Percentiles rank a stretch among this genome's conserved stretches.
Conservation (phyloP, 1,140 invertebrate species). For the Caerostris extrusa region DNA sequence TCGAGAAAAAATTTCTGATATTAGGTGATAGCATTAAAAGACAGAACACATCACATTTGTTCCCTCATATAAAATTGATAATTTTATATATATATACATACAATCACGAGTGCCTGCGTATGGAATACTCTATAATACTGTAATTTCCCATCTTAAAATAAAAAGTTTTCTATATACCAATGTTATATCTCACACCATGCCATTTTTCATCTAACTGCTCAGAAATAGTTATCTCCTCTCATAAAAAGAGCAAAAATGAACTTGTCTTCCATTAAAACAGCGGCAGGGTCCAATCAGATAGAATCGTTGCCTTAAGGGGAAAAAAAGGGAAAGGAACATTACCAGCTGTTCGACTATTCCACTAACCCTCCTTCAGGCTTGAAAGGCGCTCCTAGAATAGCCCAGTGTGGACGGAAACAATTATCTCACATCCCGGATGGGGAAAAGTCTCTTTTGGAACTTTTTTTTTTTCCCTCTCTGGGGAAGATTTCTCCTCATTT, state of each 20-base stretch:
- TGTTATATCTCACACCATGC: background rate
- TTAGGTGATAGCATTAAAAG: no score
- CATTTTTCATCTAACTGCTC: background rate
- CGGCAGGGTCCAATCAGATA: slow-evolving; percentile 54
- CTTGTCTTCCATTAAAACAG: slow-evolving; percentile 68
- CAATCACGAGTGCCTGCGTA: no score
- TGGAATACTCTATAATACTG: no score
- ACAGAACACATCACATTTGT: no score
- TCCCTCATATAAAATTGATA: no score
- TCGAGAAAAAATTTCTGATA: no score
- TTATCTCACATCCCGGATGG: slow-evolving; percentile 71
- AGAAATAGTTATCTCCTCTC: slow-evolving; percentile 4
- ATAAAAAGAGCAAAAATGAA: slow-evolving; percentile 36
- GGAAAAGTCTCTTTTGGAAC: slow-evolving; percentile 66
- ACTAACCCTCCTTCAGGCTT: slow-evolving; percentile 48
- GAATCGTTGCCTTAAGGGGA: slow-evolving; percentile 57
- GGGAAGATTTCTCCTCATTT: slow-evolving; percentile 53
- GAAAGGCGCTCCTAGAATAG: slow-evolving; percentile 57
- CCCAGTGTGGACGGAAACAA: slow-evolving; percentile 71
- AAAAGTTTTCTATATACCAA: background rate
- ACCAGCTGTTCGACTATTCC: slow-evolving; percentile 45
- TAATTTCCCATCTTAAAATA: no score
- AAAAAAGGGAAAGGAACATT: slow-evolving; percentile 33
- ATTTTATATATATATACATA: no score
- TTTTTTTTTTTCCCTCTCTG: slow-evolving; percentile 38